These are phyloP conservation scores for Heliconius eleuchia DNA, from an alignment of 1,140 invertebrate genomes.

Conservation along the genomic window DNA sequence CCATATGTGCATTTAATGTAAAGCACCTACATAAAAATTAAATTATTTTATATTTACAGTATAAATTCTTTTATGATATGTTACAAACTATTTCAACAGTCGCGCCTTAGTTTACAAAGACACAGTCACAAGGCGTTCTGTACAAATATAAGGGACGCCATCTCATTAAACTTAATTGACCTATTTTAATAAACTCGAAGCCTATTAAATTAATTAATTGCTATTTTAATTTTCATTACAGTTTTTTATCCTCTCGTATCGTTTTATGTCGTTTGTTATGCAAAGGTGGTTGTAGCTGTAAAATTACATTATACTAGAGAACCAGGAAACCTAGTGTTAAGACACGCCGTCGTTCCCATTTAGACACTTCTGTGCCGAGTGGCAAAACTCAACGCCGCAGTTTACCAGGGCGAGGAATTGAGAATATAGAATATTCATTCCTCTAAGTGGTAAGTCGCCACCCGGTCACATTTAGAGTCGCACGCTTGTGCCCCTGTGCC, in stretches of 20 bases:
- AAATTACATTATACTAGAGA: background rate
- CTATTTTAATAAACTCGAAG: background rate
- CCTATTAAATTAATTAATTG: slow-evolving; percentile 6
- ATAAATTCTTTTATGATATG: background rate
- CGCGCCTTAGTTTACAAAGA: background rate
- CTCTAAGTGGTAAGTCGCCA: too few relatives aligned
- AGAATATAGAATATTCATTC: too few relatives aligned
- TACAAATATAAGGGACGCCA: background rate
- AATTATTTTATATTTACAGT: too few relatives aligned
- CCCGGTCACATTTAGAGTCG: too few relatives aligned
- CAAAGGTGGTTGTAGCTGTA: background rate
- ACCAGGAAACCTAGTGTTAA: too few relatives aligned
- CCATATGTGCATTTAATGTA: too few relatives aligned
- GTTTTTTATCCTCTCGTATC: background rate
- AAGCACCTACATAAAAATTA: too few relatives aligned
- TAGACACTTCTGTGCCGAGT: too few relatives aligned
- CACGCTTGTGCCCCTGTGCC: too few relatives aligned
- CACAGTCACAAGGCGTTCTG: background rate
- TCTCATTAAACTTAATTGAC: slow-evolving; percentile 21
- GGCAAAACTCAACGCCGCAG: too few relatives aligned
- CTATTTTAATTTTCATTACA: background rate
- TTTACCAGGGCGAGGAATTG: too few relatives aligned
- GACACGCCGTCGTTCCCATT: too few relatives aligned
- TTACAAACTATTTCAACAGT: background rate
- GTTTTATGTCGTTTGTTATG: background rate